Base-by-base conservation (phyloP, 2,797 vertebrate genomes). In the Rhinogobio ventralis region DNA sequence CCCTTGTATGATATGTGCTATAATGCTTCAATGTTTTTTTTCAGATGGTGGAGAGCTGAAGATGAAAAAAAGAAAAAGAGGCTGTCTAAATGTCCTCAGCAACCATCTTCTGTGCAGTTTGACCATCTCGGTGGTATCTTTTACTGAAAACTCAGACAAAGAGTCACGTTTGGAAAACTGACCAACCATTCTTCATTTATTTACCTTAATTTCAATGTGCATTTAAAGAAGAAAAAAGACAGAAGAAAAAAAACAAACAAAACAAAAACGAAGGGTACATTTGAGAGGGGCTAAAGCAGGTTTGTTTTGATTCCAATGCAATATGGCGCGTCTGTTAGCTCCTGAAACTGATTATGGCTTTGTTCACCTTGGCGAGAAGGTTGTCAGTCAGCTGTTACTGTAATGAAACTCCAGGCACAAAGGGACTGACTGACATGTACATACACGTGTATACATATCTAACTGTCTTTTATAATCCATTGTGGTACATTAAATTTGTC, bases 31-130 rank as follows among this genome's bases (percentile, higher is more conserved):
- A 57, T 85, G 45, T 83, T 49, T 62, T 42, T 46, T 83, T 53
- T 10, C 94, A 99, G 98, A 97, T 98, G 95, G 96, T 95, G 85
- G 97, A 99, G 94, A 99, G 98, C 96, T 99, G 97, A 99, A 97
- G 95, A 94, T 90, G 49, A 86, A 92, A 87, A 76, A 62, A 87
- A 91, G 88, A 92, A 87, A 76, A 66, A 87, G 91, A 89, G 93
- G 89, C 91, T 88, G 87, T 90, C 86, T 83, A 82, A 84, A 85
- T 49, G 89, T 91, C 92, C 84, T 90, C 86, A 82, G 87, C 87
- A 90, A 96, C 94, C 92, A 89, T 91, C 93, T 95, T 92, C 94
- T 90, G 94, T 94, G 95, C 49, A 78, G 71, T 81, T 75, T 78
- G 81, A 86, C 51, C 86, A 85, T 86, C 74, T 80, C 82, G 42